These are phyloP conservation scores for Ahaetulla prasina DNA, from an alignment of 2,113 vertebrate species.

Conservation along the genomic window DNA sequence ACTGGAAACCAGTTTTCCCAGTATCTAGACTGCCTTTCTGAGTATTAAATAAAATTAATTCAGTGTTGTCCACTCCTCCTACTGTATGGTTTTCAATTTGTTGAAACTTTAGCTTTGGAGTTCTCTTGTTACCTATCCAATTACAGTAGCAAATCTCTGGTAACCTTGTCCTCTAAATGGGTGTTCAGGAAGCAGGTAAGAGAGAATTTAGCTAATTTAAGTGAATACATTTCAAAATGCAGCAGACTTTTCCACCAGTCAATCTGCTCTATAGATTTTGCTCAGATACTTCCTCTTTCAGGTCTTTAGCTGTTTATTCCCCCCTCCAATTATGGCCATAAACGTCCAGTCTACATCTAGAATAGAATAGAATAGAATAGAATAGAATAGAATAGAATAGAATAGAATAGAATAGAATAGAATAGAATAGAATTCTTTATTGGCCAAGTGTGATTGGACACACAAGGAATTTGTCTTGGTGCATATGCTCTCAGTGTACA, in stretches of 20 bases:
- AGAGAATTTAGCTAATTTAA: neutral
- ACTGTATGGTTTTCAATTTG: neutral
- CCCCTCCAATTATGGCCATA: neutral
- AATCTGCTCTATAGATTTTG: neutral
- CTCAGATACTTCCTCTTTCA: neutral
- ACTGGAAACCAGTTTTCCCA: neutral
- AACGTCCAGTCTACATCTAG: neutral
- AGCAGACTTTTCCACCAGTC: neutral
- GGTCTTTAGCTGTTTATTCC: neutral
- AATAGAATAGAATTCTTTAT: too few species aligned
- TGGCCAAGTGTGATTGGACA: too few species aligned
- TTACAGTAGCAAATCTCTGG: neutral
- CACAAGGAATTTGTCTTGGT: too few species aligned
- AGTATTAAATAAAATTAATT: constrained; percentile 1
- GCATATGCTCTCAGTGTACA: too few species aligned
- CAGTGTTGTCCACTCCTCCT: rapidly evolving
- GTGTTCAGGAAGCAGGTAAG: neutral
- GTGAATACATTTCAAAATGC: neutral
- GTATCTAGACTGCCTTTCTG: neutral
- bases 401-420: too few species aligned
- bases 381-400: too few species aligned
- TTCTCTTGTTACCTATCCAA: neutral
- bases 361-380: too few species aligned
- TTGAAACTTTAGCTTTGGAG: neutral
- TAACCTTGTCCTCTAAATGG: neutral